phyloP scores from a whole-genome alignment of 2,113 vertebrate genomes.

The Etheostoma spectabile region DNA sequence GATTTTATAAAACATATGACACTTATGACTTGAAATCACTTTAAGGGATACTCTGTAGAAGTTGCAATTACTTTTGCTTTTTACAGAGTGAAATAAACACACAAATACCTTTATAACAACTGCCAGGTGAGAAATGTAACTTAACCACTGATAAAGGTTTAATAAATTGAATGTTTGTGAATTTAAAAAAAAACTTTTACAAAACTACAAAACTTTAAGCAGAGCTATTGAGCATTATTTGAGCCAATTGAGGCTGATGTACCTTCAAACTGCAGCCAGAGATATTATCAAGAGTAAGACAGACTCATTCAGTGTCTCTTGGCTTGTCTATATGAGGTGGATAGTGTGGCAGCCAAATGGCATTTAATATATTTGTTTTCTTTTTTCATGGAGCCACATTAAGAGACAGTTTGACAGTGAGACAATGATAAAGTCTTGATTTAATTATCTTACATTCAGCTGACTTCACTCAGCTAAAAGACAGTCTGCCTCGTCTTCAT shows the following conservation, averaged over 20 bases:
- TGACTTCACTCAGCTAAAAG: conserved; percentile 44
- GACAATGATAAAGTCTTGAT: conserved; percentile 33
- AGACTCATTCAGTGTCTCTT: background rate
- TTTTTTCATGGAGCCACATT: background rate
- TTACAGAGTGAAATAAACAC: background rate
- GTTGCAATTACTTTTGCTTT: background rate
- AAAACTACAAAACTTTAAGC: background rate
- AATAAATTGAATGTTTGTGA: no score
- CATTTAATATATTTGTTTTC: conserved; percentile 25
- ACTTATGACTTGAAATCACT: background rate
- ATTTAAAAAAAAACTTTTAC: no score
- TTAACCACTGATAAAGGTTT: background rate
- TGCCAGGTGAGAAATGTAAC: background rate
- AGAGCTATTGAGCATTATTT: background rate
- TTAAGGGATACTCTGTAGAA: background rate
- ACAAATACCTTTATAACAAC: background rate
- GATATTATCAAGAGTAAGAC: background rate
- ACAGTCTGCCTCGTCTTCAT: background rate
- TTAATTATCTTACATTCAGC: conserved; percentile 38
- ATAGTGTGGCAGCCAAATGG: conserved; percentile 45
- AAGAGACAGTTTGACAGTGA: conserved; percentile 40
- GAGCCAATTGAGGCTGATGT: background rate
- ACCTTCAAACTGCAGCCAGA: conserved; percentile 6
- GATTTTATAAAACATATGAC: background rate
- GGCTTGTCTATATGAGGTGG: background rate